Percentiles rank a stretch among this genome's conserved stretches.
Conservation (phyloP, 1,140 invertebrate genomes). For the Brachionus calyciflorus region DNA sequence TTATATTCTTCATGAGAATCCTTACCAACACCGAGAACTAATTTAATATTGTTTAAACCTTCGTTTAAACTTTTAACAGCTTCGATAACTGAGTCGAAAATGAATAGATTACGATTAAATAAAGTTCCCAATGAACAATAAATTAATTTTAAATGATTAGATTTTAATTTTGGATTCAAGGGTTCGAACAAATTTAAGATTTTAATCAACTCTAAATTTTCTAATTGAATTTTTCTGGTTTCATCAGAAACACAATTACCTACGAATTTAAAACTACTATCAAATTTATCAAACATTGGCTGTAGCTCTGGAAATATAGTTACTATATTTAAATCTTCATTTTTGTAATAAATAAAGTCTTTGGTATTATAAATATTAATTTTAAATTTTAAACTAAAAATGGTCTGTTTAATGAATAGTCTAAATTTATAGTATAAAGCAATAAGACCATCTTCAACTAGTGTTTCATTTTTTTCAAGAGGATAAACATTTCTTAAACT, state of each 20-base stretch:
- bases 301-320: slow-evolving; percentile 9
- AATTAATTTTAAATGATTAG: background rate
- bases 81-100: slow-evolving; percentile 12
- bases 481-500: slow-evolving; percentile 16
- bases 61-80: slow-evolving; percentile 4
- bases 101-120: slow-evolving; percentile 5
- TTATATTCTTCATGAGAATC: background rate
- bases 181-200: background rate
- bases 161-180: background rate
- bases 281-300: background rate
- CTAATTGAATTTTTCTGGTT: background rate
- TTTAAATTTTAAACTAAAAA: background rate
- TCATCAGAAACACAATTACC: background rate
- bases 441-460: background rate
- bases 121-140: slow-evolving; percentile 31
- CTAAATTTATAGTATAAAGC: background rate
- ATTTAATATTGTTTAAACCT: background rate
- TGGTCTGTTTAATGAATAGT: background rate
- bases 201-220: too few relatives aligned
- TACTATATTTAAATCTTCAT: slow-evolving; percentile 15
- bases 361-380: background rate
- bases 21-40: background rate
- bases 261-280: slow-evolving; percentile 28
- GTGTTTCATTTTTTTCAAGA: background rate
- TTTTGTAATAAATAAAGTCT: background rate